Percentiles rank a stretch among this genome's conserved stretches.
phyloP scores from a whole-genome alignment of 2,113 vertebrate species.

The Xyrauchen texanus region DNA sequence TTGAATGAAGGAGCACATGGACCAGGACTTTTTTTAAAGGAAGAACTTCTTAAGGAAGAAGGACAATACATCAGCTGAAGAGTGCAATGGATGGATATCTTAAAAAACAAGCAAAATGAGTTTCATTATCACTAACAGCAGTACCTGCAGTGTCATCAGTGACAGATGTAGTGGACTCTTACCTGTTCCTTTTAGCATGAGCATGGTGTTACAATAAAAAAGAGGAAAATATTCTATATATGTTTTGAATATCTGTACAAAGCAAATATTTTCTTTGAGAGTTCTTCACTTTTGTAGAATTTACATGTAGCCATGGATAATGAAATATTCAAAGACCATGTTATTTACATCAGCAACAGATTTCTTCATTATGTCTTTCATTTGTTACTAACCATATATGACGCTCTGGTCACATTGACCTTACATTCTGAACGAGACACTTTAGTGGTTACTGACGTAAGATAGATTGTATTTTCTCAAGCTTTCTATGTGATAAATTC shows the following conservation, averaged over 20 bases:
- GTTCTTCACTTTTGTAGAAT: conserved; percentile 83
- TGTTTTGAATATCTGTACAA: conserved; percentile 76
- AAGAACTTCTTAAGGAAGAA: conserved; percentile 14
- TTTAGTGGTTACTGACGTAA: conserved; percentile 14
- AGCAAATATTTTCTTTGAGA: conserved; percentile 80
- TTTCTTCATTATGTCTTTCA: conserved; percentile 71
- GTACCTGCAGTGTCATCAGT: conserved; percentile 49
- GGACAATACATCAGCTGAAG: conserved; percentile 21
- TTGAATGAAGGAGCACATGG: conserved; percentile 6
- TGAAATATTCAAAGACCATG: conserved; percentile 63
- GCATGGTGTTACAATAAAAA: conserved; percentile 77
- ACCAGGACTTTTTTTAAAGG: background rate
- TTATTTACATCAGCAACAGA: conserved; percentile 71
- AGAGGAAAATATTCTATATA: conserved; percentile 70
- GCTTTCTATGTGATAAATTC: conserved; percentile 19
- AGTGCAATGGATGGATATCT: conserved; percentile 2
- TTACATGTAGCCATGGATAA: conserved; percentile 79
- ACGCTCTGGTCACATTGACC: conserved; percentile 88
- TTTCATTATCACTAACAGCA: conserved; percentile 46
- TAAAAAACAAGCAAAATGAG: conserved; percentile 38
- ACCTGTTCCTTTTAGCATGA: conserved; percentile 82
- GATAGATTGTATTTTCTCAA: conserved; percentile 28
- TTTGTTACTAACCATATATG: conserved; percentile 72
- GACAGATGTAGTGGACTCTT: conserved; percentile 76
- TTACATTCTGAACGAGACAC: conserved; percentile 64